Evolutionary conservation across 2,888 invertebrate species (phyloP).

Genomic region (Machimus rusticus): DNA sequence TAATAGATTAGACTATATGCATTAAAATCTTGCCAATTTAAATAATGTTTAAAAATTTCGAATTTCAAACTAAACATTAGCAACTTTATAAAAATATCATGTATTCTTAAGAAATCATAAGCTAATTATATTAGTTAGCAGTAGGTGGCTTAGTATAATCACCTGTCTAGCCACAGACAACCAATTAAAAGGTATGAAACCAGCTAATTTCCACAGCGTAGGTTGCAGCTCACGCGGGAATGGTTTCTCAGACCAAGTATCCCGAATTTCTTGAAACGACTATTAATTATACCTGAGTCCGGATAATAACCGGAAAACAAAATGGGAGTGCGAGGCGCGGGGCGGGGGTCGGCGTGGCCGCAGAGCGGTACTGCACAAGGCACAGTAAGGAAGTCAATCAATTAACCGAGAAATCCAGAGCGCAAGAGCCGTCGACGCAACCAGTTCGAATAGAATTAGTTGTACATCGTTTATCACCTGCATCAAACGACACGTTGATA

Average conservation of each 20-base stretch:
- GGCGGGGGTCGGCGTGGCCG: neutral
- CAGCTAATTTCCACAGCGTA: neutral
- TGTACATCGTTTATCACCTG: slow-evolving; percentile 38
- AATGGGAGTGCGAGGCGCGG: neutral
- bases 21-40: too few species aligned
- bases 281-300: neutral
- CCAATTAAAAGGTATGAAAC: neutral
- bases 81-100: too few species aligned
- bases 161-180: neutral
- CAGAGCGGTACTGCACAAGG: slow-evolving; percentile 42
- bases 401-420: slow-evolving; percentile 42
- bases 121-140: neutral
- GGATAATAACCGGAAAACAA: neutral
- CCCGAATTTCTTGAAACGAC: neutral
- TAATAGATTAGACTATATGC: too few species aligned
- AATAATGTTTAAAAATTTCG: too few species aligned
- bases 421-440: slow-evolving; percentile 41
- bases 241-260: neutral
- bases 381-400: slow-evolving; percentile 35
- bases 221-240: neutral
- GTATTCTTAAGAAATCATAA: too few species aligned
- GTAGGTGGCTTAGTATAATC: neutral
- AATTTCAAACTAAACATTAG: too few species aligned
- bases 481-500: slow-evolving; percentile 30
- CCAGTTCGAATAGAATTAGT: slow-evolving; percentile 35